A percentile compares a stretch with the other conserved stretches of the same genome.
Conservation (phyloP, 1,140 invertebrate species). For the Drosophila ironensis region DNA sequence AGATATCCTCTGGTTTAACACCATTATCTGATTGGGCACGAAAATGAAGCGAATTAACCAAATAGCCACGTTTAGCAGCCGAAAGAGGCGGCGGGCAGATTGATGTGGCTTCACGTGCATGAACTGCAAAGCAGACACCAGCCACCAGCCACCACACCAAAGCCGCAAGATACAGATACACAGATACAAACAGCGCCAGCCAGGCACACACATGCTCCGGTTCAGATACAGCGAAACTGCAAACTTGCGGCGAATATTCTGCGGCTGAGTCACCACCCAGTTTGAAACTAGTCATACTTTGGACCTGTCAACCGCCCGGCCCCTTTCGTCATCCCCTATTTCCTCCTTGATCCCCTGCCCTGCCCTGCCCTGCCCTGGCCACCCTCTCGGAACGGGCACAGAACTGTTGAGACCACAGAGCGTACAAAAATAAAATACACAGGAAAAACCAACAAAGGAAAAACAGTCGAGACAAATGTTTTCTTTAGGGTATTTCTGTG, state of each 20-base stretch:
- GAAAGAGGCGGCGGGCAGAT: conserved; percentile 47
- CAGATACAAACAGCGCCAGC: conserved; percentile 4
- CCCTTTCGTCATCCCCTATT: background rate
- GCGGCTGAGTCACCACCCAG: conserved; percentile 24
- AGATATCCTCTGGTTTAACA: too few relatives aligned
- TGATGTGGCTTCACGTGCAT: conserved; percentile 60
- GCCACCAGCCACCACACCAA: background rate
- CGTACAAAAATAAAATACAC: conserved; percentile 6
- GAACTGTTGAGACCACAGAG: conserved; percentile 51
- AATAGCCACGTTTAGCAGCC: conserved; percentile 35
- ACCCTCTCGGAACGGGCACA: conserved; percentile 49
- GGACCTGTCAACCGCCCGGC: background rate
- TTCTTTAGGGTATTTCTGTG: too few relatives aligned
- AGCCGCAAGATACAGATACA: conserved; percentile 21
- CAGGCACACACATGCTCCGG: background rate
- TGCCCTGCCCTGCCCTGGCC: too few relatives aligned
- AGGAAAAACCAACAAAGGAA: too few relatives aligned
- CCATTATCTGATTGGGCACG: too few relatives aligned
- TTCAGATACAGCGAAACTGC: conserved; percentile 17
- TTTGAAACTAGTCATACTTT: conserved; percentile 31
- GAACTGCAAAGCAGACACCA: background rate
- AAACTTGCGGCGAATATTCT: conserved; percentile 19
- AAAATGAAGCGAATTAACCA: background rate
- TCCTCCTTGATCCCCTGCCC: background rate
- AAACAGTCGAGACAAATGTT: too few relatives aligned